Base-by-base conservation (phyloP, 1,140 invertebrate genomes). In the Platyura marginata region DNA sequence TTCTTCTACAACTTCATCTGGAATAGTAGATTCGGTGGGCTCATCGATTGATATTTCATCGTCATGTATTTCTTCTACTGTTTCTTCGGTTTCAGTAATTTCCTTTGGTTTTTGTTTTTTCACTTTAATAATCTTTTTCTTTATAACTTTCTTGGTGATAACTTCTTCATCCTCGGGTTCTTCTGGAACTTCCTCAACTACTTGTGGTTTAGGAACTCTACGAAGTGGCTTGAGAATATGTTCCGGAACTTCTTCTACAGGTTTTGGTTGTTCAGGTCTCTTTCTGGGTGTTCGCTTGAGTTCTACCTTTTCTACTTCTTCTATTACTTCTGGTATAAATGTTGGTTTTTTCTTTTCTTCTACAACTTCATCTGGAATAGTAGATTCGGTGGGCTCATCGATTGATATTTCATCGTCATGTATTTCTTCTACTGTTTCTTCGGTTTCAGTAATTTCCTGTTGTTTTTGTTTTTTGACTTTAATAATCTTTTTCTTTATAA, bases 381-480 rank as follows among this genome's bases (percentile, higher is more conserved):
- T 34, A 10, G 42, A 46, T 18, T 40, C 21, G 3, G 21, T 22
- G 2, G 38, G 38, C 21, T 21, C 55, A 46, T 63, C 64, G 13
- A 57, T 50, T 41, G 46, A 48, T 5, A 54, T 48, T 41, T 49
- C 35, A 20, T 50, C 44, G 29, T 48, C 48, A 48, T 45, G 32
- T 21, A 50, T 46, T 44, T 50, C 47, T 44, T 51, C 41, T 34
- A 46, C 44, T 41, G 50, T 51, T 49, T 53, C 40, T 45, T 42
- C 38, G 41, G 51, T 45, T 55, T 56, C 8, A 54, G 42, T 44
- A 20, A 22, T 33, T 44, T 57, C 49, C 52, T 61, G 53, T 33
- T 55, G 50, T 50, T 48, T 55, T 44, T 57, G 48, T 51, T 63
- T 49, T n/a, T 55, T 49, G 46, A 54, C 54, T 46, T 61, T 61